These are phyloP conservation scores for Pristionchus arcanus DNA, from an alignment of 2,888 invertebrate species.

Conservation along the genomic window DNA sequence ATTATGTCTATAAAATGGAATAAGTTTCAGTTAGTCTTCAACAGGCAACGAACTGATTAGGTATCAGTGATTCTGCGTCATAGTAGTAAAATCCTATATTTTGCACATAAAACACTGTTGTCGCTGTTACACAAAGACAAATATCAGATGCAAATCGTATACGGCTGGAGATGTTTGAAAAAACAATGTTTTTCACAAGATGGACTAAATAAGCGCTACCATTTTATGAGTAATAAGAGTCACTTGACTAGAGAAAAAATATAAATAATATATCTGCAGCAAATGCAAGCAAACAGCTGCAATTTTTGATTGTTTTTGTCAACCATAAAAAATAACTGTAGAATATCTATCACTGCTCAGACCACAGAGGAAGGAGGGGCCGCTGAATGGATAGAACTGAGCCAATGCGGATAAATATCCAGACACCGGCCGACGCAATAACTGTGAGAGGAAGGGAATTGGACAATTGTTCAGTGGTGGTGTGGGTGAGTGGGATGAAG, in stretches of 20 bases:
- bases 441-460: background rate
- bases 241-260: background rate
- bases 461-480: background rate
- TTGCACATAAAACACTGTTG: too few relatives aligned
- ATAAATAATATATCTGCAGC: background rate
- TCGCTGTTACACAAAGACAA: too few relatives aligned
- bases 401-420: background rate
- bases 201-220: background rate
- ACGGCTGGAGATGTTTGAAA: too few relatives aligned
- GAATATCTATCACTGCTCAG: background rate
- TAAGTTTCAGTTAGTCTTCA: too few relatives aligned
- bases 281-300: background rate
- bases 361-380: background rate
- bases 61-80: too few relatives aligned
- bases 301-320: background rate
- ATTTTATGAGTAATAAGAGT: background rate
- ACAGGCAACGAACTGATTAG: too few relatives aligned
- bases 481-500: background rate
- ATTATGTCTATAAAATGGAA: too few relatives aligned
- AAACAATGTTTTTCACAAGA: background rate
- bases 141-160: too few relatives aligned
- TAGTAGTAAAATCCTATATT: too few relatives aligned
- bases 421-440: background rate
- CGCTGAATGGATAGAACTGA: background rate
- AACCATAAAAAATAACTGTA: background rate